Evolutionary conservation across 2,888 invertebrate genomes (phyloP).

Genomic region (Polietes domitor): DNA sequence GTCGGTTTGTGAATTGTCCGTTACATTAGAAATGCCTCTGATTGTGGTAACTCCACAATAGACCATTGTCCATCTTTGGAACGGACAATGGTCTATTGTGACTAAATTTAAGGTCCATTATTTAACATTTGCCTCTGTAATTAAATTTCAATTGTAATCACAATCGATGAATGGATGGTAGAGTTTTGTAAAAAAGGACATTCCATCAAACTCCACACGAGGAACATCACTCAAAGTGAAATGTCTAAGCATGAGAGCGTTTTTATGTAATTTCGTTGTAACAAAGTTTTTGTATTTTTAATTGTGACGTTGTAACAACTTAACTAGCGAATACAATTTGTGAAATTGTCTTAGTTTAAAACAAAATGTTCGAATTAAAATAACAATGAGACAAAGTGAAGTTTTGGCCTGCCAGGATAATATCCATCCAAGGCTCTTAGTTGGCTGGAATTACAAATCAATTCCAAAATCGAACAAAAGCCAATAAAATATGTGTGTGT

Average conservation of each 20-base stretch:
- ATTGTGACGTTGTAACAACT: constrained; percentile 44
- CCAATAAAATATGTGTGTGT: not conserved
- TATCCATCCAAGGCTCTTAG: no score
- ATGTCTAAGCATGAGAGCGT: constrained; percentile 41
- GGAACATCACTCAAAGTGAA: constrained; percentile 37
- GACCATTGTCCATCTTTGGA: not conserved
- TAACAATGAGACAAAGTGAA: not conserved
- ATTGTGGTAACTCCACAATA: not conserved
- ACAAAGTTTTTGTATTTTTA: no score
- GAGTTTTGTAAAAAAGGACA: constrained; percentile 45
- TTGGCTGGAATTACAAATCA: constrained; percentile 19
- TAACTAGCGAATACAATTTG: constrained; percentile 58
- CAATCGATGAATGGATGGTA: not conserved
- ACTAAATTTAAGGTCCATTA: not conserved
- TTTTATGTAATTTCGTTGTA: constrained; percentile 59
- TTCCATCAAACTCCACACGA: no score
- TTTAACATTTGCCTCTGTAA: not conserved
- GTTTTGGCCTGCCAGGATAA: constrained; percentile 2
- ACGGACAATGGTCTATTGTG: constrained; percentile 9
- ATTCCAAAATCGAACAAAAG: not conserved
- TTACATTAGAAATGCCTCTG: not conserved
- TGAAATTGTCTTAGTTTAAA: constrained; percentile 12
- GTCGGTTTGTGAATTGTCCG: not conserved
- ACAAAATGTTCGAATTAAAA: constrained; percentile 14
- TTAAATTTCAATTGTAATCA: constrained; percentile 22